Conservation (phyloP, 2,113 vertebrate species). For the Epinephelus fuscoguttatus region DNA sequence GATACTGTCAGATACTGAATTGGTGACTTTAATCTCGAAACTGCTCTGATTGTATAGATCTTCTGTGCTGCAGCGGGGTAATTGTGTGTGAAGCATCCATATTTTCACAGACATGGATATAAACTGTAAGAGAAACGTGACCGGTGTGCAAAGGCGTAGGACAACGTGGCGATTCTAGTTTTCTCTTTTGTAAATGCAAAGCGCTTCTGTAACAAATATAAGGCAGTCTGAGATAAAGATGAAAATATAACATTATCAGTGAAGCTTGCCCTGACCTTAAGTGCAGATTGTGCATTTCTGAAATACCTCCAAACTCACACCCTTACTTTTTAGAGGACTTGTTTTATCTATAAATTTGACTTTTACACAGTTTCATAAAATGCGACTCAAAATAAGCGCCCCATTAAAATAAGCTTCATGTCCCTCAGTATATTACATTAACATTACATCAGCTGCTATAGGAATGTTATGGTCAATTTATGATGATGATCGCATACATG, state of each 20-base stretch:
- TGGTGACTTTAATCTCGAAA: too few species aligned
- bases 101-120: too few species aligned
- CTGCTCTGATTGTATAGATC: too few species aligned
- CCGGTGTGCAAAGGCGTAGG: too few species aligned
- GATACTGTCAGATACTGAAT: too few species aligned
- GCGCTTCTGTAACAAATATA: not conserved
- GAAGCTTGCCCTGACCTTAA: not conserved
- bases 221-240: not conserved
- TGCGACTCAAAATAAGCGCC: not conserved
- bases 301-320: not conserved
- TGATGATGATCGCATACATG: slow-evolving; percentile 12
- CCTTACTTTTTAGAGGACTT: not conserved
- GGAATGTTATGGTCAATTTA: slow-evolving; percentile 46
- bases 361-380: not conserved
- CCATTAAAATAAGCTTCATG: slow-evolving; percentile 2
- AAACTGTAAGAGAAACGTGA: too few species aligned
- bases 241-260: not conserved
- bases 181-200: too few species aligned
- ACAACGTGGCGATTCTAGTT: too few species aligned
- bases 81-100: too few species aligned
- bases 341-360: not conserved
- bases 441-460: slow-evolving; percentile 24
- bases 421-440: slow-evolving; percentile 18
- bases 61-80: too few species aligned
- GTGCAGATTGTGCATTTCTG: not conserved